Percentiles rank a stretch among this genome's conserved stretches.
Conservation (phyloP, 2,888 invertebrate genomes). For the Blastobasis lacticolella region DNA sequence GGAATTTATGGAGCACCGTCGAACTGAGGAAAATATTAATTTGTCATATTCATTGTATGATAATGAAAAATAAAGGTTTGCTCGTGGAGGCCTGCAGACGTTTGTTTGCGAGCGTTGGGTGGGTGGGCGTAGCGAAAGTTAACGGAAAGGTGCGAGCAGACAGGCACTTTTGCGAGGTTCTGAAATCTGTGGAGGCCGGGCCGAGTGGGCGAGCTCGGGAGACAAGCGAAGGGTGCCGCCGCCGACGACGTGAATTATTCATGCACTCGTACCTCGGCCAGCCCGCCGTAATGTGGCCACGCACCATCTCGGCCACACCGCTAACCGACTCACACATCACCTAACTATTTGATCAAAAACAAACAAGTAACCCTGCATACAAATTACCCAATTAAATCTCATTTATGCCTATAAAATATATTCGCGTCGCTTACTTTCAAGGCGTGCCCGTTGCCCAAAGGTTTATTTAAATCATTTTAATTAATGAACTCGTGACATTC, state of each 20-base stretch:
- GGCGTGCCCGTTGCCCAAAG: background rate
- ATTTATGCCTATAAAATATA: no score
- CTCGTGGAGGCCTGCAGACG: no score
- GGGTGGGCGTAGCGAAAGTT: constrained; percentile 4
- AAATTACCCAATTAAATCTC: no score
- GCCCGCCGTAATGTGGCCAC: constrained; percentile 35
- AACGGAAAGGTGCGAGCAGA: constrained; percentile 11
- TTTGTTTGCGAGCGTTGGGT: background rate
- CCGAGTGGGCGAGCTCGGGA: constrained; percentile 13
- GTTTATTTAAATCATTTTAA: no score
- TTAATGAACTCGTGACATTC: constrained; percentile 1
- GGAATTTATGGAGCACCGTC: constrained; percentile 1
- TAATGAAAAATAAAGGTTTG: no score
- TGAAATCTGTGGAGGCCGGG: constrained; percentile 19
- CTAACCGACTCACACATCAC: no score
- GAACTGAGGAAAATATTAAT: no score
- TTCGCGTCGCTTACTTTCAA: background rate
- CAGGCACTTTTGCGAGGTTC: constrained; percentile 17
- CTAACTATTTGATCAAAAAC: no score
- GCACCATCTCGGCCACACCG: no score
- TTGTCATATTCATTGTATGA: no score
- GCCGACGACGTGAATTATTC: constrained; percentile 51
- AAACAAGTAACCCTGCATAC: no score
- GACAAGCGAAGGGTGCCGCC: constrained; percentile 34
- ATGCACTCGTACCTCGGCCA: constrained; percentile 43